Conservation (phyloP, 2,113 vertebrate genomes). For the Numenius arquata region DNA sequence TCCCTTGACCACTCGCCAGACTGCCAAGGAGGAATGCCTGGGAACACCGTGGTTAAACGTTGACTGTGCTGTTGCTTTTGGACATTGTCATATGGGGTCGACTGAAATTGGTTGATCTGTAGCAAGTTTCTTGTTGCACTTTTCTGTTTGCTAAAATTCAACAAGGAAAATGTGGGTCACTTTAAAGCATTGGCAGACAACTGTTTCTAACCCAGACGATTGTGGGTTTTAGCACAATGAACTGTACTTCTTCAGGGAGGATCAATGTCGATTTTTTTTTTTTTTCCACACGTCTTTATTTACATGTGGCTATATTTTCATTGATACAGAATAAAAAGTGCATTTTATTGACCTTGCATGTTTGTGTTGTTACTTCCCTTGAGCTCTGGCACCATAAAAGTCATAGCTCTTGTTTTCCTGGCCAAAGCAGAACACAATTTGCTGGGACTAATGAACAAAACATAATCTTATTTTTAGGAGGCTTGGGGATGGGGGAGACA, state of each 20-base stretch:
- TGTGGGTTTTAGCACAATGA: slow-evolving; percentile 81
- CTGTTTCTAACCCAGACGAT: slow-evolving; percentile 72
- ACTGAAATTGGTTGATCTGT: slow-evolving; percentile 11
- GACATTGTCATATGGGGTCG: not conserved
- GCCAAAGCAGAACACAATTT: not conserved
- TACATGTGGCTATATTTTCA: slow-evolving; percentile 82
- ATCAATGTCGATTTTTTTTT: slow-evolving; percentile 64
- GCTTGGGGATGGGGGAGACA: not conserved
- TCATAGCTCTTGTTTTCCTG: not conserved
- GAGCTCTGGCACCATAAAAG: not conserved
- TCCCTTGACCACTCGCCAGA: not conserved
- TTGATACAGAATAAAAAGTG: slow-evolving; percentile 79
- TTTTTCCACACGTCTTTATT: slow-evolving; percentile 71
- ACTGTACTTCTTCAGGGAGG: slow-evolving; percentile 79
- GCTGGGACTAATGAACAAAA: slow-evolving; percentile 20
- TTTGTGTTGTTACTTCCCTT: not conserved
- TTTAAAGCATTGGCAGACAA: slow-evolving; percentile 71
- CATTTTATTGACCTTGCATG: slow-evolving; percentile 74
- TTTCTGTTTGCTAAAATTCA: slow-evolving; percentile 42
- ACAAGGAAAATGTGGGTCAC: slow-evolving; percentile 43
- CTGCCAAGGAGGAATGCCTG: not conserved
- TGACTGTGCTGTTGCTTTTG: not conserved
- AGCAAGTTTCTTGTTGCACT: slow-evolving; percentile 51
- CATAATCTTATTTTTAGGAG: not conserved
- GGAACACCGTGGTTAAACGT: not conserved